Conservation (phyloP, 2,113 vertebrate species). For the Otolemur garnettii region DNA sequence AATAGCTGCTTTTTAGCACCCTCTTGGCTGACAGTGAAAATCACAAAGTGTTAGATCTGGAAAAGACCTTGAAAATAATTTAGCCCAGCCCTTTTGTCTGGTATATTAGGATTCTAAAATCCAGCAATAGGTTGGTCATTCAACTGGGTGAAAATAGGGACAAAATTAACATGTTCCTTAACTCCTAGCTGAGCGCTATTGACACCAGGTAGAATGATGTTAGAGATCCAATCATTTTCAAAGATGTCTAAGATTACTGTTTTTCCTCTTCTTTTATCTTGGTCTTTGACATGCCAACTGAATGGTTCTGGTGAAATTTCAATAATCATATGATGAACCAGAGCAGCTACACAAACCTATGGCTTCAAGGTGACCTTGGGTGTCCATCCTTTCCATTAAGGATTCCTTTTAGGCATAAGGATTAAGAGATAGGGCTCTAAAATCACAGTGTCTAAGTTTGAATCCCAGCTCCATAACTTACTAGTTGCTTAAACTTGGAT, state of each 20-base stretch:
- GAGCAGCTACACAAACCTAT: not conserved
- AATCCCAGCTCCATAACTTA: not conserved
- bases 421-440: not conserved
- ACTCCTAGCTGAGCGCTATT: not conserved
- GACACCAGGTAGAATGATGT: not conserved
- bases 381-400: not conserved
- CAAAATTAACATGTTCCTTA: not conserved
- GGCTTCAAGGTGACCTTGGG: not conserved
- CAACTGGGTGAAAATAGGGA: not conserved
- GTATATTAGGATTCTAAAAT: not conserved
- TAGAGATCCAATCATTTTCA: not conserved
- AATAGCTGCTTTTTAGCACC: not conserved
- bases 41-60: constrained; percentile 11
- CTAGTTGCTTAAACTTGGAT: not conserved
- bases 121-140: not conserved
- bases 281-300: not conserved
- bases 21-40: constrained; percentile 17
- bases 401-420: not conserved
- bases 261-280: not conserved
- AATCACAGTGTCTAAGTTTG: not conserved
- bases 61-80: constrained; percentile 30
- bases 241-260: not conserved
- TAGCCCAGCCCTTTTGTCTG: not conserved
- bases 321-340: not conserved
- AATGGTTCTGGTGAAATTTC: not conserved